Conservation (phyloP, 2,113 vertebrate genomes). For the Labrus mixtus region DNA sequence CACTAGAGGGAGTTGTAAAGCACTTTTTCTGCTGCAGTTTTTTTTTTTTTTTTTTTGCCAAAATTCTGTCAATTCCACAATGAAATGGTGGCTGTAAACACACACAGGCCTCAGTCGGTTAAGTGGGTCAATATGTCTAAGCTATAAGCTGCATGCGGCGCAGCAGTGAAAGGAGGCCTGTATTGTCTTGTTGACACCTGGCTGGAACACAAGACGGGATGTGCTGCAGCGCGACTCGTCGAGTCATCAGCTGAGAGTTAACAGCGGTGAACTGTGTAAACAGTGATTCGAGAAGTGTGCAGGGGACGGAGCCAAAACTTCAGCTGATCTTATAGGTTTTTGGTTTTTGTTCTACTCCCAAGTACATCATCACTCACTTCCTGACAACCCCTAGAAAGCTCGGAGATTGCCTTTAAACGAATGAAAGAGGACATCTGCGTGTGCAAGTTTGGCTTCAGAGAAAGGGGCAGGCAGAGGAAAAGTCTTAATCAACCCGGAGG, state of each 20-base stretch:
- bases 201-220: conserved; percentile 32
- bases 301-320: conserved; percentile 41
- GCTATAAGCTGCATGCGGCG: conserved; percentile 40
- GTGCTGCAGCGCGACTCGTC: background rate
- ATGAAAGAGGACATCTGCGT: conserved; percentile 17
- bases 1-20: conserved; percentile 32
- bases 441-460: background rate
- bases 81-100: conserved; percentile 25
- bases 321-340: conserved; percentile 53
- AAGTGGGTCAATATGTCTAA: conserved; percentile 69
- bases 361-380: conserved; percentile 34
- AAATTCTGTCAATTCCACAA: conserved; percentile 41
- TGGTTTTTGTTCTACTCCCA: conserved; percentile 20
- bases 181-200: conserved; percentile 60
- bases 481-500: background rate
- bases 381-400: conserved; percentile 3
- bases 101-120: conserved; percentile 23
- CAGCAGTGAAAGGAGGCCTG: conserved; percentile 45
- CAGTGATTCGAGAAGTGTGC: conserved; percentile 28
- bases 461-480: background rate
- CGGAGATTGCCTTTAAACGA: conserved; percentile 6
- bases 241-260: conserved; percentile 48
- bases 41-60: conserved; percentile 18
- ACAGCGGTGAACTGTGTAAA: conserved; percentile 44
- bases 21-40: conserved; percentile 9